Percentiles rank a stretch among this genome's conserved stretches.
Conservation (phyloP, 2,797 vertebrate species). For the Oreochromis grahami region DNA sequence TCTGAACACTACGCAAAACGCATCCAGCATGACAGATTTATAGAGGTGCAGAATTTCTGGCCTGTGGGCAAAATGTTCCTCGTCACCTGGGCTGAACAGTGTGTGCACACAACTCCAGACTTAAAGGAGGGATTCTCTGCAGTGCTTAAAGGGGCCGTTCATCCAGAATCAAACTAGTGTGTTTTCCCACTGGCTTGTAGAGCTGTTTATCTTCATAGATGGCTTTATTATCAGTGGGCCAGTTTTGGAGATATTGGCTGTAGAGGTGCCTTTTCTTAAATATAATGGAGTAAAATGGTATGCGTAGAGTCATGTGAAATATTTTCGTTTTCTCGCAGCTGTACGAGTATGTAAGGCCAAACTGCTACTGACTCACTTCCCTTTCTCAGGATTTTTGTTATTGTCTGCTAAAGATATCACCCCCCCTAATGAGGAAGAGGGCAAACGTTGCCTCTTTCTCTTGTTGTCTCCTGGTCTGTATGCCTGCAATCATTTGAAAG, state of each 20-base stretch:
- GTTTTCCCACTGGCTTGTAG: neutral
- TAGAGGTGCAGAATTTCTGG: constrained; percentile 43
- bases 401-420: neutral
- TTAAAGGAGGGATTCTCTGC: neutral
- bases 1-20: neutral
- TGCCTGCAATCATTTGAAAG: neutral
- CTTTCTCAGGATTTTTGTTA: neutral
- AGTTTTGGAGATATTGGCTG: neutral
- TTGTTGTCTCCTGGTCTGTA: neutral
- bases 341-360: neutral
- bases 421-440: neutral
- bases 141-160: neutral
- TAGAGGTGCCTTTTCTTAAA: neutral
- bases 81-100: constrained; percentile 10
- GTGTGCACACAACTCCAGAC: neutral
- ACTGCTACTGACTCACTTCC: neutral
- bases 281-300: neutral
- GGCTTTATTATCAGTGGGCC: neutral
- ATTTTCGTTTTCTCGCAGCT: neutral
- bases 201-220: neutral
- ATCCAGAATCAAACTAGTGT: neutral
- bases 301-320: neutral
- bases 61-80: constrained; percentile 13
- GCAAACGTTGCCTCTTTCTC: neutral
- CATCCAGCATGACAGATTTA: constrained; percentile 39